Evolutionary conservation across 1,140 invertebrate species (phyloP).

Genomic region (fruit fly (Drosophila melanogaster)): DNA sequence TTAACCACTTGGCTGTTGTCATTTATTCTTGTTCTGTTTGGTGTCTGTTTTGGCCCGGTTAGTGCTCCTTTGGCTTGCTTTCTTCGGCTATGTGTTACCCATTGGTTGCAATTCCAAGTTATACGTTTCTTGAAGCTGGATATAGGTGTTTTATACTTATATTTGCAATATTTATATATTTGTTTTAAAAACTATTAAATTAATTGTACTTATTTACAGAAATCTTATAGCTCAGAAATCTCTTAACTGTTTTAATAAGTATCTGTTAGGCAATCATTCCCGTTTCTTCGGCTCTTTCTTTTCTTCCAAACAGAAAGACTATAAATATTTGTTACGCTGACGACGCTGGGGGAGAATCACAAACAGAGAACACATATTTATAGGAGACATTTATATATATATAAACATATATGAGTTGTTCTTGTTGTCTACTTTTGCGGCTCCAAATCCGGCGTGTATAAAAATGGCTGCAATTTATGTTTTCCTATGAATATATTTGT

Average conservation of each 20-base stretch:
- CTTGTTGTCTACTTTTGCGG: constrained; percentile 67
- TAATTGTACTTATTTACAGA: no score
- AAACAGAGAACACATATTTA: constrained; percentile 32
- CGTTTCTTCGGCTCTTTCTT: constrained; percentile 25
- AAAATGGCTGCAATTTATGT: constrained; percentile 84
- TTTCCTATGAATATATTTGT: constrained; percentile 81
- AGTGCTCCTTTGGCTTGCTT: constrained; percentile 15
- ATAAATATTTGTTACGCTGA: constrained; percentile 83
- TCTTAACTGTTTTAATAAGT: not conserved
- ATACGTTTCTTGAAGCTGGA: no score
- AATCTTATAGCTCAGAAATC: no score
- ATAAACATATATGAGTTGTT: constrained; percentile 49
- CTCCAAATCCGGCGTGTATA: constrained; percentile 80
- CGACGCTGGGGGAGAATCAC: constrained; percentile 42
- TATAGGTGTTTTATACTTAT: not conserved
- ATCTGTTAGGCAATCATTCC: not conserved
- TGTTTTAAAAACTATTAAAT: no score
- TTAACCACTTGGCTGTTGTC: constrained; percentile 63
- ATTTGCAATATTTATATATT: no score
- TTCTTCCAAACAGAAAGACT: constrained; percentile 65
- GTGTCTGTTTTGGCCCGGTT: constrained; percentile 51
- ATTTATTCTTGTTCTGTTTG: constrained; percentile 71
- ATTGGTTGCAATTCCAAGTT: not conserved
- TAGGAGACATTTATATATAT: constrained; percentile 28
- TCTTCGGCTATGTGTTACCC: constrained; percentile 14